Conservation (phyloP, 2,888 invertebrate genomes). For the Oxyscelio sp. region DNA sequence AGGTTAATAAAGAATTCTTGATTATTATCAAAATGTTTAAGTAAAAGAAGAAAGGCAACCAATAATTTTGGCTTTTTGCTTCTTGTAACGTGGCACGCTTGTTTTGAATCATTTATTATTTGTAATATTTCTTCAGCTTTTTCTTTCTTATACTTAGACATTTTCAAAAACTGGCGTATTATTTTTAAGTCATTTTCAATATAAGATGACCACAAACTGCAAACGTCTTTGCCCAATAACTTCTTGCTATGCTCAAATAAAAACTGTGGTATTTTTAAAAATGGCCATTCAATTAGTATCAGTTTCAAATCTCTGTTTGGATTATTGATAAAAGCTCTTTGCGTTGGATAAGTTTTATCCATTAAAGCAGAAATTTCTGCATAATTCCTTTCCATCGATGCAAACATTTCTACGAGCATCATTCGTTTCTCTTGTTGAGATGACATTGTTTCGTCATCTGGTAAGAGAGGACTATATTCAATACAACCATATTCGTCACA, state of each 20-base stretch:
- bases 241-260: slow-evolving; percentile 4
- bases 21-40: not conserved
- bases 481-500: slow-evolving; percentile 2
- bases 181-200: slow-evolving; percentile 11
- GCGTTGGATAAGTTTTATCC: slow-evolving; percentile 10
- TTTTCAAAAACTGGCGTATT: slow-evolving; percentile 4
- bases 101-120: not conserved
- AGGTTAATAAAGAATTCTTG: not conserved
- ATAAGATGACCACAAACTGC: slow-evolving; percentile 10
- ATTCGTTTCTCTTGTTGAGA: slow-evolving; percentile 12
- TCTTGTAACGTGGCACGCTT: not conserved
- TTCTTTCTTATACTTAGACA: not conserved
- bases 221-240: slow-evolving; percentile 10
- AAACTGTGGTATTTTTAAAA: slow-evolving; percentile 19
- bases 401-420: slow-evolving; percentile 3
- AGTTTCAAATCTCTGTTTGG: slow-evolving; percentile 3
- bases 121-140: not conserved
- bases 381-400: not conserved
- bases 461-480: not conserved
- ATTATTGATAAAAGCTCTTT: slow-evolving; percentile 11
- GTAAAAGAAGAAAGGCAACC: slow-evolving; percentile 3
- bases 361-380: slow-evolving; percentile 10
- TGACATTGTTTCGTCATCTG: slow-evolving; percentile 2
- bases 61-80: slow-evolving; percentile 12
- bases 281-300: slow-evolving; percentile 9